phyloP scores from a whole-genome alignment of 2,797 vertebrate genomes.

The Onychomys leucogaster region DNA sequence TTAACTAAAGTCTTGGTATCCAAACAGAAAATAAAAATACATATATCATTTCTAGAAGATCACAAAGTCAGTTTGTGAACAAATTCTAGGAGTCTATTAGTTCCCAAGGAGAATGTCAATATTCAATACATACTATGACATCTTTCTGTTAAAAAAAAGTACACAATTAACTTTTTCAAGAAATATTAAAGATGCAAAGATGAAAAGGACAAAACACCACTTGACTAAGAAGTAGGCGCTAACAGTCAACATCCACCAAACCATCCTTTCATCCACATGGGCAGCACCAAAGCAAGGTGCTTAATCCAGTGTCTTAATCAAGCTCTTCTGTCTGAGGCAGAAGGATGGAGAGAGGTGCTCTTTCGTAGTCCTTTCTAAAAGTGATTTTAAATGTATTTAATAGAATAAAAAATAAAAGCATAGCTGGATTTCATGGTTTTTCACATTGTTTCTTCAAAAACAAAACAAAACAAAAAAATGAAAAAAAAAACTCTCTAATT shows the following conservation, averaged over 20 bases:
- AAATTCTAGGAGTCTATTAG: not conserved
- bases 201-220: not conserved
- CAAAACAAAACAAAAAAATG: not conserved
- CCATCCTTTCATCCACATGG: not conserved
- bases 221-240: not conserved
- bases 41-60: not conserved
- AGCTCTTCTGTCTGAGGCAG: not conserved
- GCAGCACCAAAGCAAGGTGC: not conserved
- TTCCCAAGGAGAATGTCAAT: not conserved
- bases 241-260: not conserved
- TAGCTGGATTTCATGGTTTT: not conserved
- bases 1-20: conserved; percentile 55
- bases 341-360: not conserved
- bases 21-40: not conserved
- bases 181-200: not conserved
- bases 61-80: not conserved
- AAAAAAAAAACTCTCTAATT: not conserved
- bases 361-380: not conserved
- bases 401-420: conserved; percentile 3
- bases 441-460: not conserved
- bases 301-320: not conserved
- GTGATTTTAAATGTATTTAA: conserved; percentile 11
- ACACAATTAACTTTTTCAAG: not conserved
- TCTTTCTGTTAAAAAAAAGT: not conserved
- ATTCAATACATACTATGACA: not conserved